Evolutionary conservation across 2,113 vertebrate species (phyloP), one percentile per base, ranked within the genome.

Genomic region (Cyrtonyx montezumae): DNA sequence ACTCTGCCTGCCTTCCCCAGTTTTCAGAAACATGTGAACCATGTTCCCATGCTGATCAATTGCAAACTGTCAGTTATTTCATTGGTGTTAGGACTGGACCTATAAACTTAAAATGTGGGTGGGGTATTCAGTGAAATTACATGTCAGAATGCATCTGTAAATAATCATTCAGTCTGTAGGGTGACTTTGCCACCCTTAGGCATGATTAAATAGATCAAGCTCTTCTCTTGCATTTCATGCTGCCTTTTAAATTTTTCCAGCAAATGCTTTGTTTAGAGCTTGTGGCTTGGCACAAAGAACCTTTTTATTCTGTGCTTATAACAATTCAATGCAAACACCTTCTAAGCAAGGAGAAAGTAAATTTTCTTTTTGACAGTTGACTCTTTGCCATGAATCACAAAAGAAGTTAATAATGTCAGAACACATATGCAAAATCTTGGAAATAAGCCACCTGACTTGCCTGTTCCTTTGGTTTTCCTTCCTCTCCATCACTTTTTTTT

Each of bases 111-210:
- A 84, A 94, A 85, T 30, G 13, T 34, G 62, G 66, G 71, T 79
- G 69, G 87, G 94, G 21, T 78, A 62, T 61, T 79, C 55, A 59
- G 48, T 91, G 66, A 79, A 94, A 94, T 94, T 95, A 58, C 34
- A 45, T 87, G 81, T 43, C 76, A 86, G 91, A 92, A 79, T 42
- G 61, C 73, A 79, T 92, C 94, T 91, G 86, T 73, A 91, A 79
- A 37, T n/a, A 95, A 84, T 90, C 58, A 70, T 88, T 96, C 59
- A 32, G 10, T 32, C 69, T 92, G 14, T 49, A 58, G 23, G 19
- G 65, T 92, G 55, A 90, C 78, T 90, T 93, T 90, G 26, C n/a
- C 86, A n/a, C 15, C 23, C 42, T 67, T 48, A 80, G 23, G 15
- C 34, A 86, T 84, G 58, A 90, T 88, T 90, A 95, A 96, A 81